A percentile compares a stretch with the other conserved stretches of the same genome.
Conservation (phyloP, 2,113 vertebrate species). For the Nycticebus coucang region DNA sequence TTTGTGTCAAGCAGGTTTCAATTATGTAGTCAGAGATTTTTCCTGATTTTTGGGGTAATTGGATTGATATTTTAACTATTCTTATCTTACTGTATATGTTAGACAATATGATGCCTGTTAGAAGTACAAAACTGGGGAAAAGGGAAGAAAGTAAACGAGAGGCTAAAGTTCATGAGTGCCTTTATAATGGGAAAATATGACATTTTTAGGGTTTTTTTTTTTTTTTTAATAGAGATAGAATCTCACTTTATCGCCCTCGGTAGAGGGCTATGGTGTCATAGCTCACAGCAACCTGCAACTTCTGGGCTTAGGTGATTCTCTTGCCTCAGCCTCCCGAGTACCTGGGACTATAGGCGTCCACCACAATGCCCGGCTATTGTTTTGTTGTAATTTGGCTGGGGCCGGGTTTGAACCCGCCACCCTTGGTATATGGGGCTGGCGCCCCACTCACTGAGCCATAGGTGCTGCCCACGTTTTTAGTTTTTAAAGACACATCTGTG, state of each 20-base stretch:
- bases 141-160: not conserved
- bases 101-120: not conserved
- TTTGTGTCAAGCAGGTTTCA: not conserved
- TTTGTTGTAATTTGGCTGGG: too few species aligned
- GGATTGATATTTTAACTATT: not conserved
- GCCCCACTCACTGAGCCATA: too few species aligned
- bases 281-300: too few species aligned
- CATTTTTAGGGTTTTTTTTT: not conserved
- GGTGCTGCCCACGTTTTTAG: not conserved
- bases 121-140: not conserved
- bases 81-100: not conserved
- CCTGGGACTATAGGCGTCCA: too few species aligned
- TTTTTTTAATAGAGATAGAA: too few species aligned
- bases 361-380: too few species aligned
- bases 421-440: too few species aligned
- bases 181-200: not conserved
- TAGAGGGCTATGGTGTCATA: too few species aligned
- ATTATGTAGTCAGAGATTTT: not conserved
- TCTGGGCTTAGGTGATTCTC: too few species aligned
- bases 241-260: too few species aligned
- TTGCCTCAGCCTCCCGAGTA: too few species aligned
- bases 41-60: not conserved
- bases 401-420: too few species aligned
- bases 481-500: not conserved
- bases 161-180: not conserved